A percentile compares a stretch with the other conserved stretches of the same genome.
These are phyloP conservation scores for Austrolebias charrua DNA, from an alignment of 2,797 vertebrate species.

Conservation along the genomic window DNA sequence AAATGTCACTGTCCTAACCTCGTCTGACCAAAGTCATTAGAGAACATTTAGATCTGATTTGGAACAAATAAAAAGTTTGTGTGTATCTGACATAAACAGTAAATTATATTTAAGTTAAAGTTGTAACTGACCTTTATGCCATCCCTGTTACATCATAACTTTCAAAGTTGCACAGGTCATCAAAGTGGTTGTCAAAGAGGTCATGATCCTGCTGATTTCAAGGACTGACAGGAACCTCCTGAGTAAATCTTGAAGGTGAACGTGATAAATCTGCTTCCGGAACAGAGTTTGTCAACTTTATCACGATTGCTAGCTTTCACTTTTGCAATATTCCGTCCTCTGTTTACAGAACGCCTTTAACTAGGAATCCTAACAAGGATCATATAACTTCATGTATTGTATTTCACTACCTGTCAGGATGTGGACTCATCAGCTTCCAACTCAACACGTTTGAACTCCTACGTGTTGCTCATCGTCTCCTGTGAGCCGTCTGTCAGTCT, in stretches of 20 bases:
- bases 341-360: neutral
- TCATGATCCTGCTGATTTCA: conserved; percentile 1
- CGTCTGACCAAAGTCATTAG: no score
- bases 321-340: conserved; percentile 5
- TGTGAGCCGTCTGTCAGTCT: conserved; percentile 27
- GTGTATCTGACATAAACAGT: neutral
- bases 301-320: neutral
- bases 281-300: neutral
- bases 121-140: neutral
- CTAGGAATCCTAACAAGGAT: neutral
- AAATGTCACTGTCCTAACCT: no score
- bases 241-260: conserved; percentile 2
- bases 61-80: no score
- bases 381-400: conserved; percentile 3
- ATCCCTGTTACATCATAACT: conserved; percentile 3
- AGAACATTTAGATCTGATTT: no score
- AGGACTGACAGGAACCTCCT: neutral
- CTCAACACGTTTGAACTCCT: conserved; percentile 29
- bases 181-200: neutral
- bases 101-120: neutral
- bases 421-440: conserved; percentile 25
- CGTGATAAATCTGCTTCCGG: conserved; percentile 7
- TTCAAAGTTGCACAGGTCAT: neutral
- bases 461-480: conserved; percentile 22
- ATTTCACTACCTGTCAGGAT: conserved; percentile 9